Evolutionary conservation across 2,888 invertebrate species (phyloP).

Genomic region (Apoderus coryli): DNA sequence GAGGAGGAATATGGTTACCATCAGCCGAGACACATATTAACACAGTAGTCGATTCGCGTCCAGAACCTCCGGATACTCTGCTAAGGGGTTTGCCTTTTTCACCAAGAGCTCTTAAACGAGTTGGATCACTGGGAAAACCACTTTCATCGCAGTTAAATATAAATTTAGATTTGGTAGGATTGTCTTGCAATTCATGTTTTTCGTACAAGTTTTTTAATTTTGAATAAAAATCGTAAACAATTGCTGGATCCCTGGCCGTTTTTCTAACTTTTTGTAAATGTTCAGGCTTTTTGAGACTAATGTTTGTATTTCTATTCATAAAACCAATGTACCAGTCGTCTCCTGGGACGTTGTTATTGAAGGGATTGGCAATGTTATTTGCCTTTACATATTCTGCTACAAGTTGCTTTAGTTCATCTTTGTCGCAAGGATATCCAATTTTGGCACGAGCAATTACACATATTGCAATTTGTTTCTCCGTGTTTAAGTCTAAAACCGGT

Average conservation of each 20-base stretch:
- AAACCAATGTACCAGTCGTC: not conserved
- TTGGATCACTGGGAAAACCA: slow-evolving; percentile 19
- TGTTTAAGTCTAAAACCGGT: too few relatives aligned
- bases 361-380: not conserved
- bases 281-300: not conserved
- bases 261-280: not conserved
- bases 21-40: slow-evolving; percentile 19
- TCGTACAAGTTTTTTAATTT: too few relatives aligned
- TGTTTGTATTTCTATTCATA: not conserved
- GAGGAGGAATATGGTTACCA: slow-evolving; percentile 17
- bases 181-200: too few relatives aligned
- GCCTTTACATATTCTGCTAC: not conserved
- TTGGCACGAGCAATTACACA: not conserved
- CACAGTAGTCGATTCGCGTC: slow-evolving; percentile 20
- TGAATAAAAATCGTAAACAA: too few relatives aligned
- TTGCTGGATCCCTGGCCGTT: too few relatives aligned
- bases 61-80: slow-evolving; percentile 19
- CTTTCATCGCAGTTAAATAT: too few relatives aligned
- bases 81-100: slow-evolving; percentile 17
- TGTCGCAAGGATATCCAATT: slow-evolving; percentile 1
- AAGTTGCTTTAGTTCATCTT: not conserved
- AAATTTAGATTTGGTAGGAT: too few relatives aligned
- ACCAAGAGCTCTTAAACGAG: slow-evolving; percentile 18
- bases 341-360: slow-evolving; percentile 2
- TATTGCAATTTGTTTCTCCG: not conserved